These are phyloP conservation scores for Drosophila emarginata DNA, from an alignment of 2,888 invertebrate genomes.

Conservation along the genomic window DNA sequence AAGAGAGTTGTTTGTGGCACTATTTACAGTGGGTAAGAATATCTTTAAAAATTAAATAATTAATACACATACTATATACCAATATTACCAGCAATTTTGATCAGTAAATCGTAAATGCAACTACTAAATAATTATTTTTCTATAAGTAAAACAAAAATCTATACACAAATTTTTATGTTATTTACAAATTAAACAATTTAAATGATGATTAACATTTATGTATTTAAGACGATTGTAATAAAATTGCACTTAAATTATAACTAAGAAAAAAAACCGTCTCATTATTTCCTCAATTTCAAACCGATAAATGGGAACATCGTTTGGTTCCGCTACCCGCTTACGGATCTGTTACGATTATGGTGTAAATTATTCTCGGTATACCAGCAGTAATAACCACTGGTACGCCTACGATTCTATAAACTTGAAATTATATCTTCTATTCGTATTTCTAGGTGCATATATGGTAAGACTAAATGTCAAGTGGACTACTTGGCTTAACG, in stretches of 20 bases:
- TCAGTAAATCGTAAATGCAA: slow-evolving; percentile 3
- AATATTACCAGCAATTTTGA: slow-evolving; percentile 3
- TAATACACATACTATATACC: slow-evolving; percentile 1
- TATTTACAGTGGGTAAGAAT: slow-evolving; percentile 44
- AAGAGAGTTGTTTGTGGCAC: slow-evolving; percentile 45
- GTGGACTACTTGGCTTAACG: not conserved
- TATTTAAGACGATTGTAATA: slow-evolving; percentile 59
- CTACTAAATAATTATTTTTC: slow-evolving; percentile 22
- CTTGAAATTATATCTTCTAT: not conserved
- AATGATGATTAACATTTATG: slow-evolving; percentile 35
- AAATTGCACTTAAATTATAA: slow-evolving; percentile 42
- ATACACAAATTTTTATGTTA: slow-evolving; percentile 32
- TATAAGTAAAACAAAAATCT: slow-evolving; percentile 28
- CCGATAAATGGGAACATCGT: not conserved
- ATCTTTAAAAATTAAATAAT: slow-evolving; percentile 17
- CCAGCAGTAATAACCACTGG: too few relatives aligned
- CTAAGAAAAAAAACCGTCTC: not conserved
- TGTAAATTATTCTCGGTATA: too few relatives aligned
- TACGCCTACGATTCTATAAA: not conserved
- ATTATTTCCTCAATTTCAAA: not conserved
- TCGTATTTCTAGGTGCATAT: not conserved
- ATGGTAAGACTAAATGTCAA: not conserved
- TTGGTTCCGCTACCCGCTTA: not conserved
- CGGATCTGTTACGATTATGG: too few relatives aligned
- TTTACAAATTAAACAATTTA: slow-evolving; percentile 20